Base-by-base conservation (phyloP, 2,888 invertebrate species). In the Tetragnatha montana region DNA sequence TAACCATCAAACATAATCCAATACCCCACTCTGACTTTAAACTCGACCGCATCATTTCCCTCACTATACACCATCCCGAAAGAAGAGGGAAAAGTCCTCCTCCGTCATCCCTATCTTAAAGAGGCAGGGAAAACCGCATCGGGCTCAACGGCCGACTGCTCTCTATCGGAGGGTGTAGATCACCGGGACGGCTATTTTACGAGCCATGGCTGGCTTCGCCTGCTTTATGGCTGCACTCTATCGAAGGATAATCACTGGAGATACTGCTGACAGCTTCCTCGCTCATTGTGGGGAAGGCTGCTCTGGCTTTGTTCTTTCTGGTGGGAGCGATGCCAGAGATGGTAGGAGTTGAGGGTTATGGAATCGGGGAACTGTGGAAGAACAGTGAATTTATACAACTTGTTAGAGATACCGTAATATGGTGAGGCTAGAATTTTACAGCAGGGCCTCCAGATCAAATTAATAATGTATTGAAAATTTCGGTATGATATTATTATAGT, bases 121-220 rank as follows among this genome's bases (percentile, higher is more conserved):
- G 60, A 60, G n/a, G 60, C 60, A 12, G 17, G 60, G 17, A 60
- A 60, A 17, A 60, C 60, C 17, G 60, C 14, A 60, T 60, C 19
- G n/a, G n/a, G 22, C 22, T 73, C 73, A 22, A 49, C n/a, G 49
- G 76, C 17, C 17, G 49, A 47, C 50, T 76, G 75, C 75, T 49
- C 49, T 76, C 12, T 76, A 19, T 76, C 49, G 19, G n/a, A n/a
- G n/a, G 49, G 49, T 49, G 47, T 6, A 76, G 76, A 76, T 76
- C 19, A 14, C 14, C 14, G 73, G 12, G 35, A 73, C 14, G 21
- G 73, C 14, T 49, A 35, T 49, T 76, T 76, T 76, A 76, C 50
- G 76, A 76, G 35, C 2, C 8, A 14, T 76, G 12, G 3, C 50
- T 50, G 73, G 21, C 19, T 14, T 8, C 12, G 73, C 21, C n/a